Percentiles rank a stretch among this genome's conserved stretches.
These are phyloP conservation scores for Dryadula phaetusa DNA, from an alignment of 2,888 invertebrate species.

Conservation along the genomic window DNA sequence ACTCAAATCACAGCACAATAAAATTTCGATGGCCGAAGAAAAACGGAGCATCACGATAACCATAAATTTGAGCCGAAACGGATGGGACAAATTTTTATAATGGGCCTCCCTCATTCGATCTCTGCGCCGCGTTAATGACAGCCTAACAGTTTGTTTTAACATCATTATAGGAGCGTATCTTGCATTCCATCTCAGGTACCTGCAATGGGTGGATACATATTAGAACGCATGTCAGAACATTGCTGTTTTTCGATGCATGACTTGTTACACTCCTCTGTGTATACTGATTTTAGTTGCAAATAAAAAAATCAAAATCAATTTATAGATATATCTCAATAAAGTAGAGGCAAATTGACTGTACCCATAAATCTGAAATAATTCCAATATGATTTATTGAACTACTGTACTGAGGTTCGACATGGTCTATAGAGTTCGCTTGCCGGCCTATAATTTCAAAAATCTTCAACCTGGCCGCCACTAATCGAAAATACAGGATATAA, in stretches of 20 bases:
- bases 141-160: slow-evolving; percentile 84
- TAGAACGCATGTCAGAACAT: slow-evolving; percentile 61
- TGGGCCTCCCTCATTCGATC: slow-evolving; percentile 80
- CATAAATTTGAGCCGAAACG: slow-evolving; percentile 82
- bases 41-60: slow-evolving; percentile 80
- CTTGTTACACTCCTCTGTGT: neutral
- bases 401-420: too few relatives aligned
- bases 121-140: slow-evolving; percentile 80
- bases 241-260: slow-evolving; percentile 38
- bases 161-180: slow-evolving; percentile 83
- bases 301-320: neutral
- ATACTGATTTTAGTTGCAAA: neutral
- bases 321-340: too few relatives aligned
- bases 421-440: too few relatives aligned
- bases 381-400: too few relatives aligned
- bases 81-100: slow-evolving; percentile 85
- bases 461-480: too few relatives aligned
- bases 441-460: too few relatives aligned
- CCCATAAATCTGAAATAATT: too few relatives aligned
- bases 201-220: slow-evolving; percentile 54
- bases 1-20: slow-evolving; percentile 81
- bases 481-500: too few relatives aligned
- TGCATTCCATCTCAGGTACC: slow-evolving; percentile 79
- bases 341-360: too few relatives aligned
- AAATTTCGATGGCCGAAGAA: slow-evolving; percentile 77